Base-by-base conservation (phyloP, 2,888 invertebrate species). In the Orthosia incerta region DNA sequence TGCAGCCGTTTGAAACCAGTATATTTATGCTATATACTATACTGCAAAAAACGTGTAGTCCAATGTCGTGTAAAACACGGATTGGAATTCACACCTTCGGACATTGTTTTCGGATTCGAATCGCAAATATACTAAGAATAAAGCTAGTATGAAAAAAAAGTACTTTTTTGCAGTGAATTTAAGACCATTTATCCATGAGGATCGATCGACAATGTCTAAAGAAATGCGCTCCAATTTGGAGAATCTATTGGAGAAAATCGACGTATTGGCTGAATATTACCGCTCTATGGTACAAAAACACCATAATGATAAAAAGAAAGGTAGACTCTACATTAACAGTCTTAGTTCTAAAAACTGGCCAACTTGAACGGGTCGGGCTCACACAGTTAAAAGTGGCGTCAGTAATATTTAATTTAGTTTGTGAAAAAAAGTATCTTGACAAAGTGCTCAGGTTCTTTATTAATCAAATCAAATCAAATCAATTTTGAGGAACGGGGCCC, bases 131-230 rank as follows among this genome's bases (percentile, higher is more conserved):
- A n/a, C n/a, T 51, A 20, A 20, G 51, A 51, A n/a, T 9, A 39
- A 39, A 39, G 23, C 23, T 23, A 55, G 7, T 23, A 23, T 55
- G 23, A 56, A 56, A 56, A 1, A 23, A 23, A 23, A 23, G 5
- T 39, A 13, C 23, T 74, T n/a, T 63, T 69, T 91, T 89, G 46
- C 86, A 93, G 92, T 90, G 11, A 91, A 92, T 79, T 79, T 93
- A 48, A 88, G 85, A 82, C 81, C 68, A 20, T 71, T 59, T 46
- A 23, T 81, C 4, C 16, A 70, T 48, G 18, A 18, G n/a, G 65
- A 61, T 63, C 16, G 26, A 0, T 16, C 12, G 5, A 45, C 13
- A 16, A 13, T 85, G 0, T 63, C 68, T 15, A 3, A 0, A 1
- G 46, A 50, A 39, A 39, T 16, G 4, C 45, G 23, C 13, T 16